Percentiles rank a stretch among this genome's conserved stretches.
Conservation (phyloP, 92 coral and sea anemone genomes). For the Nematostella vectensis region DNA sequence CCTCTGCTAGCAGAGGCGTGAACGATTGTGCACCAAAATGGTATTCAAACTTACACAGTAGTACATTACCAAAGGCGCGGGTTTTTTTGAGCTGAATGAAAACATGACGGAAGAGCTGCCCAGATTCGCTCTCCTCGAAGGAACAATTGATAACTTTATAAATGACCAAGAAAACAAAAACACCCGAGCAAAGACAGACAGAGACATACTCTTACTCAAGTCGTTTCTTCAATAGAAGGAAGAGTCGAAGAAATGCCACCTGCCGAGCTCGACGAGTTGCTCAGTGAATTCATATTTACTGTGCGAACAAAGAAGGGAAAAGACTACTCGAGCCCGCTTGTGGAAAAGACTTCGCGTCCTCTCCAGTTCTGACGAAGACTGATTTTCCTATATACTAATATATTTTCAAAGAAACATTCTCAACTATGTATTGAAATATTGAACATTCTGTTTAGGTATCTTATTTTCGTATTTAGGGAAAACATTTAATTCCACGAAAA, state of each 20-base stretch:
- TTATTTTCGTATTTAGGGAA: no score
- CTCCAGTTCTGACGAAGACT: no score
- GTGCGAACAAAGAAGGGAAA: neutral
- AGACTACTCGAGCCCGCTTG: no score
- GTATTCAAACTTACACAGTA: no score
- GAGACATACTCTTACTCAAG: conserved; percentile 8
- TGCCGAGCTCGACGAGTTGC: neutral
- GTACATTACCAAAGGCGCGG: neutral
- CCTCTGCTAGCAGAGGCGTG: conserved; percentile 1
- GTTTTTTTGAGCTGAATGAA: neutral
- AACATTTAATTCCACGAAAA: no score
- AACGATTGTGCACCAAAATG: neutral
- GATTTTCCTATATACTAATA: no score
- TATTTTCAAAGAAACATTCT: no score
- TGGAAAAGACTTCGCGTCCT: no score
- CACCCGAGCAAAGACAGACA: conserved; percentile 17
- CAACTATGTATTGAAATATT: no score
- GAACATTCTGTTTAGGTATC: no score
- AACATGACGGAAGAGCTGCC: conserved; percentile 6
- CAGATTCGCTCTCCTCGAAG: conserved; percentile 15
- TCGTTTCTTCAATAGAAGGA: conserved; percentile 3
- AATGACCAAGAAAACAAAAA: conserved; percentile 17
- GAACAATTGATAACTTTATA: conserved; percentile 13
- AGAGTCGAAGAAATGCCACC: no score
- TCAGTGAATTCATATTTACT: neutral